Evolutionary conservation across 2,113 vertebrate genomes (phyloP), one percentile per base, ranked within the genome.

Genomic region (Pseudolaguvia tuberculata): DNA sequence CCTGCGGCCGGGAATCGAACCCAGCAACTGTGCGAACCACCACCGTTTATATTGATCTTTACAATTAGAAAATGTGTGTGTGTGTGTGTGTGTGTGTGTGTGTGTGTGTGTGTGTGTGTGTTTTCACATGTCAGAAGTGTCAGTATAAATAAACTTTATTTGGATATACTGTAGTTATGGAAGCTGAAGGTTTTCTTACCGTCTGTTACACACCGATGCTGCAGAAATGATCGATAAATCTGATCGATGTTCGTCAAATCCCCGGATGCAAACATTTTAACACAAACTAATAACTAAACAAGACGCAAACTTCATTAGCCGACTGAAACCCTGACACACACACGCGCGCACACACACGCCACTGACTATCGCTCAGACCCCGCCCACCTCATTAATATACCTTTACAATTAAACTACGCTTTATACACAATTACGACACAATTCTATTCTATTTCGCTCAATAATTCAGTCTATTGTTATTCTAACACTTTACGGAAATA

Each of bases 221-320:
- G 94, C 80, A 93, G 87, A 73, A 96, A 83, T 1, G 93, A 90
- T 85, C 89, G 95, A 76, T 96, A 89, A 74, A 96, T 89, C 82
- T 95, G 94, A 0, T 93, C 92, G 70, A 94, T 91, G 78, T 96
- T 93, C 88, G 87, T 35, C 1, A 85, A 75, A 21, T 78, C 85
- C 0, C 23, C 29, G 1, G 72, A 65, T 3, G 78, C 35, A 25
- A 87, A 85, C 90, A 89, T 89, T 66, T 57, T n/a, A 3, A 42
- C 53, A 70, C 0, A n/a, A 53, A 23, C 2, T 72, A 29, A 5
- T 18, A 9, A 5, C 8, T 2, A 0, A 53, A 0, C 23, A 8
- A 17, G 31, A 25, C 12, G 5, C 23, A 31, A 21, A 15, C 35
- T 35, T 14, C 17, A 15, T 1, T 18, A 23, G 1, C 39, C 12